Base-by-base conservation (phyloP, 2,797 vertebrate species). In the Melanotaenia trifasciata region DNA sequence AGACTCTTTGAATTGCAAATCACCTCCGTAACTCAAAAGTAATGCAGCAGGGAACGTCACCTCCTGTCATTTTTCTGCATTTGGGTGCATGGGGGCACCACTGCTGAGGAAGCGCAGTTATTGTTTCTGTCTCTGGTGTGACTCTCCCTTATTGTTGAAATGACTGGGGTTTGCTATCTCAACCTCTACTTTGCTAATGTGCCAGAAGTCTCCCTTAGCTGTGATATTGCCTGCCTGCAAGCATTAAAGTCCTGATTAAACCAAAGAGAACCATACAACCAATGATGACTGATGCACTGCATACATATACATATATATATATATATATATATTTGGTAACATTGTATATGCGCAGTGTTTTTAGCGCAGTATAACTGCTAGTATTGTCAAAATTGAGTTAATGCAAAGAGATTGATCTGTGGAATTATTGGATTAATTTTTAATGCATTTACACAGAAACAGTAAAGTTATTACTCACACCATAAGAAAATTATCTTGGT, bases 1-100 rank as follows among this genome's bases (percentile, higher is more conserved):
- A 80, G 78, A 88, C 88, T 86, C 91, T 94, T 94, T 94, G 93
- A 94, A 94, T 94, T 94, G 94, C 94, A 95, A 94, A 95, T 94
- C 78, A 54, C 80, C 89, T 78, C 84, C 26, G 91, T 94, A 95
- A 95, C 91, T 94, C 93, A 93, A 94, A 94, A 94, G 92, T 94
- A 95, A 95, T 94, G 92, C 93, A 84, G 86, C 82, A 20, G 81
- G 84, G 90, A 90, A 89, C 87, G 87, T 93, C 91, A 92, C 90
- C 86, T 84, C 83, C 89, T 91, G 93, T 94, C 94, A 94, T 95
- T 94, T 95, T 93, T 95, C 93, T 92, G 92, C 91, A 94, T 95
- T 94, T 94, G 89, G 90, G 93, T 91, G 90, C 87, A 81, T 79
- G 74, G 78, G 51, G 90, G 87, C 90, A 92, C 87, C 87, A 72